phyloP scores from a whole-genome alignment of 2,888 invertebrate genomes.

The Limnephilus lunatus region DNA sequence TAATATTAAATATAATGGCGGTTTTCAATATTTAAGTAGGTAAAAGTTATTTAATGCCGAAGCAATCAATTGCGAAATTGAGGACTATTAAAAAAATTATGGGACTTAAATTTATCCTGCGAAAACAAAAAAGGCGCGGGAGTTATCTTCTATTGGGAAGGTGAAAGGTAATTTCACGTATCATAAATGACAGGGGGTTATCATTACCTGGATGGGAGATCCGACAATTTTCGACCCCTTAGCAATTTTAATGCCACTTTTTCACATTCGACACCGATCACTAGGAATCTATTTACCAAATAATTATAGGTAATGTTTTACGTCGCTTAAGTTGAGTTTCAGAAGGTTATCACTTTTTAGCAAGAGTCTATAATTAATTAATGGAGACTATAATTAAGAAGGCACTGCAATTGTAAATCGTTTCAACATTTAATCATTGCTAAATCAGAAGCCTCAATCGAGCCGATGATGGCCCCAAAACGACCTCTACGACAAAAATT shows the following conservation, averaged over 20 bases:
- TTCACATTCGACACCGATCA: too few species aligned
- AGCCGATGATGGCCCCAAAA: background rate
- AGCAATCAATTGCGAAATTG: background rate
- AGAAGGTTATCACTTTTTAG: background rate
- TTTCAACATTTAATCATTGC: background rate
- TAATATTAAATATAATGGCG: background rate
- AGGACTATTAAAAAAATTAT: too few species aligned
- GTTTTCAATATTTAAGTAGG: background rate
- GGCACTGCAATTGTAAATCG: background rate
- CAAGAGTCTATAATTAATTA: too few species aligned
- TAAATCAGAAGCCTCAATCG: background rate
- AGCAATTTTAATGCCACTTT: background rate
- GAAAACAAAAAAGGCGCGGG: background rate
- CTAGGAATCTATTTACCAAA: background rate
- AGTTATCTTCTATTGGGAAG: background rate
- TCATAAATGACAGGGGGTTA: background rate
- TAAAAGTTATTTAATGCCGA: background rate
- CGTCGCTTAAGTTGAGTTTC: background rate
- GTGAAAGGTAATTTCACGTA: too few species aligned
- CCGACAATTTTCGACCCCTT: background rate
- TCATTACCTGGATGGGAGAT: background rate
- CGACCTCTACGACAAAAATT: background rate
- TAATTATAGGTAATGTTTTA: background rate
- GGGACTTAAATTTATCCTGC: background rate
- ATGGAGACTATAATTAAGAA: background rate